phyloP scores from a whole-genome alignment of 2,113 vertebrate genomes.

The Gavialis gangeticus region DNA sequence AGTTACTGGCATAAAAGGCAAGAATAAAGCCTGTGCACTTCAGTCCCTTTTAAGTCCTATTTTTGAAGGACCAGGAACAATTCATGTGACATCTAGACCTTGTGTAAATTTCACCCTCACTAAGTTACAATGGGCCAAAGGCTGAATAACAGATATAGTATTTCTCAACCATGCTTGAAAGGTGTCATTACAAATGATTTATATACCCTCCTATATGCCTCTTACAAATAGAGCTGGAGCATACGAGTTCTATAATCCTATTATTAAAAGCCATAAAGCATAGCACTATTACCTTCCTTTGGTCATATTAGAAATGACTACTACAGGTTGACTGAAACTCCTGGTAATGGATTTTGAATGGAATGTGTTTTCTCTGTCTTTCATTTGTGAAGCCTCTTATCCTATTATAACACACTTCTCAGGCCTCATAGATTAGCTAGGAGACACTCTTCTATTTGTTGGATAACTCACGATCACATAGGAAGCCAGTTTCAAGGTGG shows the following conservation, averaged over 20 bases:
- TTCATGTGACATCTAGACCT: neutral
- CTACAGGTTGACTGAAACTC: conserved; percentile 39
- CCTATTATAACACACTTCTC: neutral
- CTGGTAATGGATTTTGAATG: conserved; percentile 48
- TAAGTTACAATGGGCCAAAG: neutral
- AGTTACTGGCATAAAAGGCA: neutral
- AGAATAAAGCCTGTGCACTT: neutral
- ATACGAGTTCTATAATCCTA: conserved; percentile 8
- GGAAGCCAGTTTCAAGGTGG: neutral
- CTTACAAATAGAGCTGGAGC: neutral
- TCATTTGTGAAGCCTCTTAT: conserved; percentile 40
- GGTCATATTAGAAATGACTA: conserved; percentile 30
- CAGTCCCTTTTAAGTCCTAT: neutral
- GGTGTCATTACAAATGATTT: neutral
- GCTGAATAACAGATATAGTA: neutral
- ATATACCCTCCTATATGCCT: neutral
- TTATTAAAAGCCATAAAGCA: conserved; percentile 35
- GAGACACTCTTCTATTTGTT: neutral
- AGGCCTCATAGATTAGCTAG: neutral
- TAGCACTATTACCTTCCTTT: conserved; percentile 43
- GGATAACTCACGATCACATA: neutral
- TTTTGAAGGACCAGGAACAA: neutral
- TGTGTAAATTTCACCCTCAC: neutral
- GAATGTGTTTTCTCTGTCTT: neutral
- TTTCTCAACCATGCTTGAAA: conserved; percentile 15